A percentile compares a stretch with the other conserved stretches of the same genome.
These are phyloP conservation scores for Recurvirostra avosetta DNA, from an alignment of 2,113 vertebrate genomes.

Conservation along the genomic window DNA sequence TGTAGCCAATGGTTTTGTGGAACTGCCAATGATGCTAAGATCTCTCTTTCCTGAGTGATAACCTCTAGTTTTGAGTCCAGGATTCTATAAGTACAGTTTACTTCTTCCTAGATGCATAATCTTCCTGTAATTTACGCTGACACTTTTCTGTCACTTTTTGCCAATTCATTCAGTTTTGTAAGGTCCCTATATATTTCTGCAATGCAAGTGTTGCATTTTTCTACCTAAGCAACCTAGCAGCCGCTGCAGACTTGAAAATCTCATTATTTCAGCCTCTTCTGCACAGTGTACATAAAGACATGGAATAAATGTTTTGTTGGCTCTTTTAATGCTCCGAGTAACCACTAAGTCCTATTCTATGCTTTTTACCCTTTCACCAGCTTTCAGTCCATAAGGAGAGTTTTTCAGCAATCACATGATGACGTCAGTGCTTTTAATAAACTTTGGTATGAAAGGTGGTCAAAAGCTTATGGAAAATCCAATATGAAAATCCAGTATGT, in stretches of 20 bases:
- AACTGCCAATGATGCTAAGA: neutral
- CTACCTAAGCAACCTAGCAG: neutral
- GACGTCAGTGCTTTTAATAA: too few relatives aligned
- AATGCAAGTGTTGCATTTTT: neutral
- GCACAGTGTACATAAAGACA: too few relatives aligned
- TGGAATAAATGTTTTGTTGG: too few relatives aligned
- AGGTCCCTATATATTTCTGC: neutral
- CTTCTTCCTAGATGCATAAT: neutral
- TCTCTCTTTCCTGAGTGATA: neutral
- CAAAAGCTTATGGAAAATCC: neutral
- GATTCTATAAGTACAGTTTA: neutral
- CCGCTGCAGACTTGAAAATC: neutral
- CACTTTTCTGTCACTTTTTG: neutral
- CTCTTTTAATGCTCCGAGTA: too few relatives aligned
- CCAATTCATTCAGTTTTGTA: neutral
- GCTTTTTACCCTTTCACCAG: too few relatives aligned
- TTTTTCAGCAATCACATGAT: too few relatives aligned
- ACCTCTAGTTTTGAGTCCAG: neutral
- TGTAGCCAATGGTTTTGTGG: neutral
- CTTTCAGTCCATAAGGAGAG: too few relatives aligned
- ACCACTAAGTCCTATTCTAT: too few relatives aligned
- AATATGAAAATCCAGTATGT: neutral
- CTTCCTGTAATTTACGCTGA: neutral
- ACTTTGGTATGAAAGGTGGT: neutral
- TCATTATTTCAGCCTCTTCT: too few relatives aligned